Evolutionary conservation across 2,888 invertebrate species (phyloP), one percentile per base, ranked within the genome.

Genomic region (Heteromyza rotundicornis): DNA sequence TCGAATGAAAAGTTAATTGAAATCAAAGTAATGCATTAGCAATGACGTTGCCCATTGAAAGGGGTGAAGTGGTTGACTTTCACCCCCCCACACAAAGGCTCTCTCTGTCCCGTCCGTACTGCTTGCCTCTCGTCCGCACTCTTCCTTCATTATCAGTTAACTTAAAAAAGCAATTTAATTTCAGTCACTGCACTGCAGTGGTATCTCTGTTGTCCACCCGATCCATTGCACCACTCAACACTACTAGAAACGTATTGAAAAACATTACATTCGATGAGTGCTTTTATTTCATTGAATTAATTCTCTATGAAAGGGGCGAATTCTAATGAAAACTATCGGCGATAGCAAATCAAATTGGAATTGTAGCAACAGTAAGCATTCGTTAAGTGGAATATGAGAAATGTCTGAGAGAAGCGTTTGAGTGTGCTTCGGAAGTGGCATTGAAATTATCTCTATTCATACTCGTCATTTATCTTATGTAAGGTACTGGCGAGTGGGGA

Each of bases 1-100:
- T 47, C 20, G 67, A 74, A 72, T 74, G 70, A 68, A 72, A 74
- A 75, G 74, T 75, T 75, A 75, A 75, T 75, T 74, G 74, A 75
- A 75, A 75, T 73, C 74, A 75, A 75, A 74, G 71, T 75, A 74
- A 75, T 71, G 74, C 61, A 57, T 61, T 61, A 47, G 47, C 47
- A 47, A 7, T 14, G 20, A 47, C 19, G 47, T 27, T 27, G 27
- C 27, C 10, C 27, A 40, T 3, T 40, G 40, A 14, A 3, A 7
- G 40, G 14, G 14, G 14, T 40, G 40, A 40, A 40, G 40, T 40
- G 40, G 40, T 10, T 27, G 32, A 12, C 32, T 32, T 32, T 12
- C 32, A 32, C 32, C 5, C 32, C 5, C 7, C 32, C 32, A 5
- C 5, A 12, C 32, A 12, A 8, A 8, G 32, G 32, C 32, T 32